phyloP scores from a whole-genome alignment of 1,140 invertebrate genomes.

The Drosophila sturtevanti region DNA sequence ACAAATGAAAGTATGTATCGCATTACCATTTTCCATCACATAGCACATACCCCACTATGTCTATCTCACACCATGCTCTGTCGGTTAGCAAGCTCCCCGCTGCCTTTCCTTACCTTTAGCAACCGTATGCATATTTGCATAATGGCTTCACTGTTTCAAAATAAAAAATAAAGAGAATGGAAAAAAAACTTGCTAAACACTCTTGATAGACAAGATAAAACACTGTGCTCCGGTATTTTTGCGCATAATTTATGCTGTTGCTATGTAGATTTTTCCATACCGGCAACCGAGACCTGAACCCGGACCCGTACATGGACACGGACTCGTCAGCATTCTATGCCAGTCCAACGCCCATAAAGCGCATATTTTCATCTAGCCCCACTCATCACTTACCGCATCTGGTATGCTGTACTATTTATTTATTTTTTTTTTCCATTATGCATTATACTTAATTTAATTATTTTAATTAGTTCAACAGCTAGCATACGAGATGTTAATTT shows the following conservation, averaged over 20 bases:
- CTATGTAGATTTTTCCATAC: constrained; percentile 15
- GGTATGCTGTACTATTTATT: constrained; percentile 5
- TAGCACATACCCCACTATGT: neutral
- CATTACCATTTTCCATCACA: constrained; percentile 6
- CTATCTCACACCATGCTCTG: neutral
- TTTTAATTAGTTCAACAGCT: constrained; percentile 65
- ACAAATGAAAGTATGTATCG: constrained; percentile 54
- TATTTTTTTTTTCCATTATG: neutral
- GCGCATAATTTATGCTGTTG: constrained; percentile 73
- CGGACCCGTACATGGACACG: neutral
- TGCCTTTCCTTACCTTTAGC: constrained; percentile 18
- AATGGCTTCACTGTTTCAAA: constrained; percentile 77
- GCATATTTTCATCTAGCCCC: constrained; percentile 42
- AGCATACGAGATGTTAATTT: constrained; percentile 34
- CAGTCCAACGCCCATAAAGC: constrained; percentile 11
- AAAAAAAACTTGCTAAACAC: constrained; percentile 75
- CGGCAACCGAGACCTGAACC: neutral
- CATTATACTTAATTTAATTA: constrained; percentile 58
- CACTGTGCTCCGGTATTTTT: constrained; percentile 72
- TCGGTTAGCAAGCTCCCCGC: constrained; percentile 30
- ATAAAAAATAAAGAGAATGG: neutral
- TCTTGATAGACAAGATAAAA: constrained; percentile 82
- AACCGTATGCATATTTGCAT: constrained; percentile 76
- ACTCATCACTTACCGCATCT: neutral
- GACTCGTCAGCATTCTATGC: neutral